Conservation (phyloP, 2,113 vertebrate genomes). For the Pipa parva region DNA sequence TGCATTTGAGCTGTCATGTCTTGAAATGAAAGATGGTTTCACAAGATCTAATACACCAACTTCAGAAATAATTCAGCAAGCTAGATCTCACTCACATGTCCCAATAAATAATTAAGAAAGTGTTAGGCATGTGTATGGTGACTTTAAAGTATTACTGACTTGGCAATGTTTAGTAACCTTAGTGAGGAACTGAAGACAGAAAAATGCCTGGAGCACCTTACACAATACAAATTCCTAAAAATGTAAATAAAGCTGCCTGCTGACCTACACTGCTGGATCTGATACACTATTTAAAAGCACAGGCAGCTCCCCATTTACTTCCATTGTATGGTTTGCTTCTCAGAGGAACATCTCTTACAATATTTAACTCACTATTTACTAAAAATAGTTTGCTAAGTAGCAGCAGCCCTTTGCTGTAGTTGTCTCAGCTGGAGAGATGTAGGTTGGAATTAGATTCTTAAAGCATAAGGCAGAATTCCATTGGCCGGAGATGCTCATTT, state of each 20-base stretch:
- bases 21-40: conserved; percentile 51
- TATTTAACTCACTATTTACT: too few species aligned
- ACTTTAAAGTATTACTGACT: conserved; percentile 28
- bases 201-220: not conserved
- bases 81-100: conserved; percentile 48
- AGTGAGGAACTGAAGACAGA: not conserved
- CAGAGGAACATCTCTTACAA: too few species aligned
- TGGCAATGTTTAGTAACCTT: conserved; percentile 14
- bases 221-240: not conserved
- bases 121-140: conserved; percentile 3
- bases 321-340: too few species aligned
- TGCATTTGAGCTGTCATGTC: conserved; percentile 52
- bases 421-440: too few species aligned
- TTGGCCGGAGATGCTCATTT: too few species aligned
- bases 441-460: too few species aligned
- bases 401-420: too few species aligned
- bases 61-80: conserved; percentile 58
- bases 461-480: too few species aligned
- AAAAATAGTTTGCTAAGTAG: too few species aligned
- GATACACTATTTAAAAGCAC: too few species aligned
- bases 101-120: conserved; percentile 44
- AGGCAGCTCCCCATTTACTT: too few species aligned
- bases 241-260: not conserved
- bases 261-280: too few species aligned
- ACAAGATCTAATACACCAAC: conserved; percentile 51